These are phyloP conservation scores for Amphipoea oculea DNA, from an alignment of 2,888 invertebrate species.

Conservation along the genomic window DNA sequence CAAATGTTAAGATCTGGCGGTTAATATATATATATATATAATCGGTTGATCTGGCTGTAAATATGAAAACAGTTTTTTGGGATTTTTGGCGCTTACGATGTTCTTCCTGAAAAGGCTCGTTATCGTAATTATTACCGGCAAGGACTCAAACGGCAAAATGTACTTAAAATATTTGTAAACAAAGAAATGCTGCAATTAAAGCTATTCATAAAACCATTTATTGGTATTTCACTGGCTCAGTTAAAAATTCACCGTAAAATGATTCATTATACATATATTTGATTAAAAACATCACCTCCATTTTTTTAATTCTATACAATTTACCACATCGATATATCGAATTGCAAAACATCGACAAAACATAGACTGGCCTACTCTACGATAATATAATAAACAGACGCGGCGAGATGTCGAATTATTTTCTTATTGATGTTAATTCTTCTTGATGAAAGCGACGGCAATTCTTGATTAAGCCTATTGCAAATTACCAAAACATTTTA, in stretches of 20 bases:
- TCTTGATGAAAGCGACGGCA: background rate
- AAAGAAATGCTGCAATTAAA: constrained; percentile 64
- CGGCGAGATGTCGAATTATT: constrained; percentile 24
- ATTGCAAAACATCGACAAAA: constrained; percentile 55
- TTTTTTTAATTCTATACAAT: constrained; percentile 23
- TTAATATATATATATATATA: no score
- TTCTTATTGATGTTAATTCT: background rate
- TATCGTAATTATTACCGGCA: constrained; percentile 26
- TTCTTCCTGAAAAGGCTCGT: no score
- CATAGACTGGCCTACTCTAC: constrained; percentile 56
- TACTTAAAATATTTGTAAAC: constrained; percentile 46
- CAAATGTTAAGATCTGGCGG: no score
- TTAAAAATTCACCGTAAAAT: constrained; percentile 1
- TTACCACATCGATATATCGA: constrained; percentile 46
- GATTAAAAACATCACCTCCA: constrained; percentile 44
- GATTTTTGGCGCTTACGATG: no score
- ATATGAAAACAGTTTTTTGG: no score
- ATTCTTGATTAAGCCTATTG: background rate
- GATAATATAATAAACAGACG: constrained; percentile 51
- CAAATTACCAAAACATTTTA: background rate
- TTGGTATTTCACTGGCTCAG: constrained; percentile 50
- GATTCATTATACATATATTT: constrained; percentile 33
- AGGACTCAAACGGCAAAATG: constrained; percentile 24
- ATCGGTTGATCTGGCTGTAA: no score
- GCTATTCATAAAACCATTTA: constrained; percentile 50